Percentiles rank a stretch among this genome's conserved stretches.
phyloP scores from a whole-genome alignment of 2,113 vertebrate species.

The Phoenicopterus ruber region DNA sequence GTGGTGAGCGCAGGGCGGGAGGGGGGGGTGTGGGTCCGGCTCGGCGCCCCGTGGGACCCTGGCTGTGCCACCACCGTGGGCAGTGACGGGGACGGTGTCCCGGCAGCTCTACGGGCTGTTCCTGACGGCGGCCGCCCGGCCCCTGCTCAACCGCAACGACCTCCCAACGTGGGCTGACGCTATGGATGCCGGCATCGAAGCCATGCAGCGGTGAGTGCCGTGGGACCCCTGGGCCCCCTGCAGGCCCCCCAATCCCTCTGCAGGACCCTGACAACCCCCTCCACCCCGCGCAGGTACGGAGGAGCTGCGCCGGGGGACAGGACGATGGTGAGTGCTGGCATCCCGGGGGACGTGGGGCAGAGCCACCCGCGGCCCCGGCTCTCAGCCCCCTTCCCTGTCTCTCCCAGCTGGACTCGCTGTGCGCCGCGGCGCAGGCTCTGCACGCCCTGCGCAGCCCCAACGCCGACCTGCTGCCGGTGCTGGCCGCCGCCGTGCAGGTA shows the following conservation, averaged over 20 bases:
- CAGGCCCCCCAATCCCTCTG: fast-evolving
- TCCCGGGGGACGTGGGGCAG: fast-evolving
- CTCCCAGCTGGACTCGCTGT: conserved; percentile 87
- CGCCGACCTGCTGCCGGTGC: conserved; percentile 62
- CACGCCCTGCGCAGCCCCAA: conserved; percentile 69
- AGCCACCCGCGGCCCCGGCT: background rate
- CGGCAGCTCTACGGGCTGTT: conserved; percentile 89
- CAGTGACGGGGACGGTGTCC: background rate
- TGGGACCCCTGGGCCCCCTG: background rate
- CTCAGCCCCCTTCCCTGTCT: background rate
- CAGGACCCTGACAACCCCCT: background rate
- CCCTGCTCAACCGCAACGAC: conserved; percentile 65
- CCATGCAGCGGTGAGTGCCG: conserved; percentile 82
- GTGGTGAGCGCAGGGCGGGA: conserved; percentile 72
- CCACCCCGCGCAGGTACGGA: conserved; percentile 73
- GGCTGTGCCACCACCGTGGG: background rate
- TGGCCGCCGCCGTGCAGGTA: conserved; percentile 82
- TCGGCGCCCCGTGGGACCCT: background rate
- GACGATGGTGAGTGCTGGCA: conserved; percentile 78
- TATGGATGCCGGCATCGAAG: conserved; percentile 86
- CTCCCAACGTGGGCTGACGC: conserved; percentile 81
- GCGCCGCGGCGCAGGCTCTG: conserved; percentile 82
- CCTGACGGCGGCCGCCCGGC: conserved; percentile 82
- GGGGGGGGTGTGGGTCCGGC: fast-evolving
- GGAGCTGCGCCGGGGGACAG: conserved; percentile 83